These are phyloP conservation scores for Hydriomena furcata DNA, from an alignment of 2,888 invertebrate genomes.

Conservation along the genomic window DNA sequence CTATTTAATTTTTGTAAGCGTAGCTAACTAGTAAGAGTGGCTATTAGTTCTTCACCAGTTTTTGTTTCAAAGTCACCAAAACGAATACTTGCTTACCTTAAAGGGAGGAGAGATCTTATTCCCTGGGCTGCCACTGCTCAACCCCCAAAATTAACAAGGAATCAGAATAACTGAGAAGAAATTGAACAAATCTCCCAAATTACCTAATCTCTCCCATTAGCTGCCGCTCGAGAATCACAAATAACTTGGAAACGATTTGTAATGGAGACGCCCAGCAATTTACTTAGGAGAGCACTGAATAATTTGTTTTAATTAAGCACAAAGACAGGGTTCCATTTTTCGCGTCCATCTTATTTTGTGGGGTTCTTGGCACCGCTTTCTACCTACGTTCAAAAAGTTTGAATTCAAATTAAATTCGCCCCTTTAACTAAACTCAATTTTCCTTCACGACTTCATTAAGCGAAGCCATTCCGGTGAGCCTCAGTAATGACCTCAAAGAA, in stretches of 20 bases:
- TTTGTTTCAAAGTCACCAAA: neutral
- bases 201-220: slow-evolving; percentile 54
- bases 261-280: slow-evolving; percentile 61
- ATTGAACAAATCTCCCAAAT: slow-evolving; percentile 37
- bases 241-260: slow-evolving; percentile 64
- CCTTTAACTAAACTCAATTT: slow-evolving; percentile 82
- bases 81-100: neutral
- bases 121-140: neutral
- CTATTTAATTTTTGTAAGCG: too few species aligned
- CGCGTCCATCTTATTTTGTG: slow-evolving; percentile 68
- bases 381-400: slow-evolving; percentile 77
- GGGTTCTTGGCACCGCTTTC: slow-evolving; percentile 61
- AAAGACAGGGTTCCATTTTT: slow-evolving; percentile 70
- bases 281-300: slow-evolving; percentile 67
- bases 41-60: too few species aligned
- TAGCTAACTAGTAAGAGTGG: too few species aligned
- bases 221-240: slow-evolving; percentile 44
- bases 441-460: slow-evolving; percentile 82
- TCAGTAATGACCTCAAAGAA: slow-evolving; percentile 79
- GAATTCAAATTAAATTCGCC: slow-evolving; percentile 81
- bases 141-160: slow-evolving; percentile 24
- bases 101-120: neutral
- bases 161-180: slow-evolving; percentile 30
- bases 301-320: slow-evolving; percentile 78
- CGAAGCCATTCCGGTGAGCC: slow-evolving; percentile 78